Evolutionary conservation across 2,888 invertebrate genomes (phyloP), one percentile per base, ranked within the genome.

Genomic region (Pimpla rufipes): DNA sequence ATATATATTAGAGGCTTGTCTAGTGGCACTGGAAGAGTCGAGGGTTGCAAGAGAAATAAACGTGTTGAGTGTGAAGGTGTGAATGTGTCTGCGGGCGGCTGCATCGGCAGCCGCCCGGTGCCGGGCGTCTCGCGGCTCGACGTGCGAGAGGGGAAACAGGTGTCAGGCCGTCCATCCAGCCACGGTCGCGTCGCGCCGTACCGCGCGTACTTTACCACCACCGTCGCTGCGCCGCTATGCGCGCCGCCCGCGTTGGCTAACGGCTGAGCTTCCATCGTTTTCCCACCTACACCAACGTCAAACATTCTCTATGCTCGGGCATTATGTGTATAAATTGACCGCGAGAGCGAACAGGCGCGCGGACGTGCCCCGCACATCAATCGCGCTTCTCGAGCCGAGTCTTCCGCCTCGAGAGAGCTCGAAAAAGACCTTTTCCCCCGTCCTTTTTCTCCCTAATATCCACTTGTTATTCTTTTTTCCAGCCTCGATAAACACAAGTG

Each of bases 141-240:
- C 57, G 29, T 70, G 57, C 59, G 70, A 70, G 62, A 78, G 57
- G 70, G 70, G 37, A 78, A 78, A 78, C 78, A 70, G 78, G 78
- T 70, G 78, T 78, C 78, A 70, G 78, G 62, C 59, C 78, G 52
- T 70, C 70, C 70, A 70, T 70, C 70, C 18, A 59, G 47, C 62
- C 37, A 29, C 57, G 71, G 59, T 45, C 57, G 47, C 59, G 21
- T 18, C 29, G 45, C 47, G 29, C 73, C 57, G 47, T 45, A 13
- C 37, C 29, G 45, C 47, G 29, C 73, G 59, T 59, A 62, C 59
- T 74, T 59, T 74, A 62, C 62, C 74, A 47, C 59, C 21, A 18
- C 47, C 37, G 37, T 21, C 10, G 68, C 37, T 40, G 42, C 23
- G 37, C 47, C 29, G 47, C 74, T 67, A 10, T 16, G n/a, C 29